Evolutionary conservation across 1,140 invertebrate species (phyloP), one percentile per base, ranked within the genome.

Genomic region (Pseudobourletiella spinata): DNA sequence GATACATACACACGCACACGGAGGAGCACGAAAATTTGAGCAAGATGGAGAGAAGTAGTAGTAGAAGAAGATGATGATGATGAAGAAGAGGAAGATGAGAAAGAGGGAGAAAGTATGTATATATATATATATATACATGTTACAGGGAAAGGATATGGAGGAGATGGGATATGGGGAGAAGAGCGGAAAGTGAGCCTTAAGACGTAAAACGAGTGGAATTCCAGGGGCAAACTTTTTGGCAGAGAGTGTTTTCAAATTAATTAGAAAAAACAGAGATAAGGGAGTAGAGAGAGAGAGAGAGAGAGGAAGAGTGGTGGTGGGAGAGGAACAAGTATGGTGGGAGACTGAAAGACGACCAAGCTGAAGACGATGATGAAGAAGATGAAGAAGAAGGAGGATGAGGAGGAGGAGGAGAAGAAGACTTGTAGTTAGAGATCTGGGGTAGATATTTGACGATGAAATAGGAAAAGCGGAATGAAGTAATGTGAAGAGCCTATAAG

Each of bases 241-340:
- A 59, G 57, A 55, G 52, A 51, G 51, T 59, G 61, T 57, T 68
- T 60, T 65, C 60, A 65, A 68, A 68, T 68, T 68, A 68, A 68
- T 69, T 69, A 69, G 61, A 69, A 69, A 69, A 69, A 66, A 64
- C 44, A 46, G 64, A 59, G 60, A 66, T 66, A 66, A 69, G 67
- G 46, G 39, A 24, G 35, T 4, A 59, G 35, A 15, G 6, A 39
- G 28, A 29, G 20, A n/a, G 28, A 62, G 15, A 24, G 50, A 30
- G 29, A 39, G 15, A 25, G 54, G 25, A 24, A 57, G 43, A 29
- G 26, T 24, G 29, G n/a, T 29, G 28, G 26, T 32, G 35, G 25
- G 46, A 57, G 51, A 46, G 29, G 57, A 11, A 11, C 32, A 11
- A 39, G 32, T 39, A 39, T n/a, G 8, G 32, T 39, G 8, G 32